Base-by-base conservation (phyloP, 2,797 vertebrate genomes). In the Protonibea diacanthus region DNA sequence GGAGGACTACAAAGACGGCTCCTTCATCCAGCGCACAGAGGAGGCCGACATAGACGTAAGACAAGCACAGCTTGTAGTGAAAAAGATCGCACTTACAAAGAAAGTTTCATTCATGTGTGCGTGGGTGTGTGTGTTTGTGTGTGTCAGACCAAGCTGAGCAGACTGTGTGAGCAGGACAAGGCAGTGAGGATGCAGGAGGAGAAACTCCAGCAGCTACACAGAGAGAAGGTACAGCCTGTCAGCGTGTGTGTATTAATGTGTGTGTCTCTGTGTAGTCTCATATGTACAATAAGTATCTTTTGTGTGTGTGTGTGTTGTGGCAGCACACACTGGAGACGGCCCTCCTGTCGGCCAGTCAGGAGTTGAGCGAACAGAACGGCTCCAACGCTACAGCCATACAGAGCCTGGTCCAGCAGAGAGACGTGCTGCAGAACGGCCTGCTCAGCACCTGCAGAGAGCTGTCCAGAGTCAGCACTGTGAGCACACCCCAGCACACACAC, bases 301-400 rank as follows among this genome's bases (percentile, higher is more conserved):
- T 83, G 84, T 44, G 70, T 70, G 27, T 74, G 23, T 81, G 27
- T 81, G 85, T n/a, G 49, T 67, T 61, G 47, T 44, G 52, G 63
- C 79, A 99, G 98, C 97, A 98, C 95, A 99, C 97, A 9, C 95
- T 99, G 88, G 98, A 99, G 92, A 97, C 98, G 64, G 98, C 97
- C 44, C 91, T 99, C 91, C 95, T 98, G 3, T 98, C 97, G 0
- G 97, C 97, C 82, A 98, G 97, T 90, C 98, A 99, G 84, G 98
- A 99, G 94, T 96, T 99, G 69, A 92, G 84, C 0, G 97, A 99
- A 77, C 96, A 98, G 95, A 96, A 94, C 2, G 89, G 93, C 44
- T 95, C 96, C 17, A 95, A 93, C 44, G 93, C 95, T 0, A 86
- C 93, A 5, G 95, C 96, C 78, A 91, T 96, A 2, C 97, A 97